Evolutionary conservation across 2,888 invertebrate species (phyloP).

Genomic region (Yponomeuta malinellus): DNA sequence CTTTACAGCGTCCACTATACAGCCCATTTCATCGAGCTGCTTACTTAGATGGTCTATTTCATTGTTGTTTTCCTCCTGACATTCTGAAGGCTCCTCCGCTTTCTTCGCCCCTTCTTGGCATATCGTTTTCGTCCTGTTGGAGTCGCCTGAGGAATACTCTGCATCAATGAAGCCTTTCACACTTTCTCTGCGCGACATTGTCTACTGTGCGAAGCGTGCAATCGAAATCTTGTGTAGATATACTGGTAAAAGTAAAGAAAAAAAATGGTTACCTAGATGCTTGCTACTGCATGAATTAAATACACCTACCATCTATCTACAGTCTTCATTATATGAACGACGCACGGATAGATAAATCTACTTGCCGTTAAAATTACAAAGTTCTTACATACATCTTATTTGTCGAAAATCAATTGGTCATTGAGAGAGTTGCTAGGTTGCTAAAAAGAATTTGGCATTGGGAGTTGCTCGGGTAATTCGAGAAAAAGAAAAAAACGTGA

Average conservation of each 20-base stretch:
- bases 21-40: constrained; percentile 66
- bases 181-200: constrained; percentile 52
- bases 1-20: constrained; percentile 60
- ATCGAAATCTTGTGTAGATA: constrained; percentile 23
- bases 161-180: constrained; percentile 48
- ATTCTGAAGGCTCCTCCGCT: constrained; percentile 27
- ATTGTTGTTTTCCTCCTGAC: constrained; percentile 68
- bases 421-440: too few species aligned
- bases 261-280: not conserved
- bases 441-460: too few species aligned
- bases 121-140: constrained; percentile 42
- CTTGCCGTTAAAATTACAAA: too few species aligned
- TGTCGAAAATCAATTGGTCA: too few species aligned
- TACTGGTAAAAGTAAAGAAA: not conserved
- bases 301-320: too few species aligned
- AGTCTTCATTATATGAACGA: too few species aligned
- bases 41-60: constrained; percentile 62
- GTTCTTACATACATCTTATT: too few species aligned
- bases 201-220: constrained; percentile 45
- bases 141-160: constrained; percentile 57
- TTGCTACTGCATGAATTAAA: too few species aligned
- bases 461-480: too few species aligned
- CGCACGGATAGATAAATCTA: too few species aligned
- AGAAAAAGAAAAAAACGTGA: too few species aligned
- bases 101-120: not conserved